Conservation (phyloP, 2,113 vertebrate genomes). For the Ceyx cyanopectus region DNA sequence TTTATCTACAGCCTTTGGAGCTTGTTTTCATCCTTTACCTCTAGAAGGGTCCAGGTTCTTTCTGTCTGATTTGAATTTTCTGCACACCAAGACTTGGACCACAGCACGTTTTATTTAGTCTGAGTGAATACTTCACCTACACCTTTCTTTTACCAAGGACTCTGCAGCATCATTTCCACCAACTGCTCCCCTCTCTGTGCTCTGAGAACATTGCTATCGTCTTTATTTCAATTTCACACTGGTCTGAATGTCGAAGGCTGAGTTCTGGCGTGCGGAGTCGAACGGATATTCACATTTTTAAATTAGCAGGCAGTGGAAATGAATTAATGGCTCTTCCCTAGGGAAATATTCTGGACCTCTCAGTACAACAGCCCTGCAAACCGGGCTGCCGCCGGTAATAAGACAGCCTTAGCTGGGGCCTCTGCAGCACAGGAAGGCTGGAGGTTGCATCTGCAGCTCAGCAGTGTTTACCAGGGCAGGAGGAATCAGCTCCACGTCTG, state of each 20-base stretch:
- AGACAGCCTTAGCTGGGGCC: not conserved
- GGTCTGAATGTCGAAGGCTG: not conserved
- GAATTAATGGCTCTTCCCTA: conserved; percentile 29
- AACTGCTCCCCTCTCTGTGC: not conserved
- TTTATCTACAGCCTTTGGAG: not conserved
- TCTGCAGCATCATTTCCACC: not conserved
- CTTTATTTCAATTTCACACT: conserved; percentile 20
- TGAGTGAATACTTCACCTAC: not conserved
- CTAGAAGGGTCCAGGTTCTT: not conserved
- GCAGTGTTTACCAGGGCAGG: not conserved
- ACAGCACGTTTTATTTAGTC: not conserved
- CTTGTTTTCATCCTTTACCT: not conserved
- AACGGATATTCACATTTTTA: not conserved
- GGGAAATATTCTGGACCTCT: conserved; percentile 40
- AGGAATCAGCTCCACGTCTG: not conserved
- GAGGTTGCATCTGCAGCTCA: conserved; percentile 5
- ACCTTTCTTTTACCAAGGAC: not conserved
- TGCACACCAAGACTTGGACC: not conserved
- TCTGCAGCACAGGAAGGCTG: not conserved
- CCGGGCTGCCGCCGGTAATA: conserved; percentile 30
- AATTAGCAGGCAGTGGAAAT: conserved; percentile 33
- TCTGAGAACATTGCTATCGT: not conserved
- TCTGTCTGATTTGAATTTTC: not conserved
- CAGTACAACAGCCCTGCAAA: not conserved
- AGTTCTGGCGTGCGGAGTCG: not conserved